A percentile compares a stretch with the other conserved stretches of the same genome.
phyloP scores from a whole-genome alignment of 37 sponge, comb jelly and placozoan species.

The Spongilla lacustris region DNA sequence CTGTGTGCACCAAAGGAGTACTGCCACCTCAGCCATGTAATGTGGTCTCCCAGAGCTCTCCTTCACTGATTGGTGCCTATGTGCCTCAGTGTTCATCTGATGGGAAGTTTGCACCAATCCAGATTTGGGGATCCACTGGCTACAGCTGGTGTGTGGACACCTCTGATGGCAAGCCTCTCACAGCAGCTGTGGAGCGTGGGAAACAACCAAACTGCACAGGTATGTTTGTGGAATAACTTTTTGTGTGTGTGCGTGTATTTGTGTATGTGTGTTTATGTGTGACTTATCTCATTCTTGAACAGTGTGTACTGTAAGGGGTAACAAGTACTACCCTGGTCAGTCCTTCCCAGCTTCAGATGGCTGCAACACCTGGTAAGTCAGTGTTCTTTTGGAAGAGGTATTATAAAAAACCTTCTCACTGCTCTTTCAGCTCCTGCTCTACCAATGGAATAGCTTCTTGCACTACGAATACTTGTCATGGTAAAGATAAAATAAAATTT shows the following conservation, averaged over 20 bases:
- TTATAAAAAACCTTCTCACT: background rate
- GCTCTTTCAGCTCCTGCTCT: background rate
- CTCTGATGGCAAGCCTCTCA: conserved; percentile 34
- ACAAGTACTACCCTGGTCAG: conserved; percentile 16
- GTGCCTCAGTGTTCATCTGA: conserved; percentile 52
- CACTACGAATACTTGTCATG: no score
- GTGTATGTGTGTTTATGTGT: background rate
- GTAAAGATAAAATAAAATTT: no score
- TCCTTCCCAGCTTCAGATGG: conserved; percentile 35
- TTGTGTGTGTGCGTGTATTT: background rate
- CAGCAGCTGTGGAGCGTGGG: background rate
- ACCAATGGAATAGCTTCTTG: conserved; percentile 23
- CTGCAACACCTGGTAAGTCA: conserved; percentile 43
- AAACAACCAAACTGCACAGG: conserved; percentile 9
- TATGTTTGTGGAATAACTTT: background rate
- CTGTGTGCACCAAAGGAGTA: background rate
- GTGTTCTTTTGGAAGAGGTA: background rate
- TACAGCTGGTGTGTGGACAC: conserved; percentile 75
- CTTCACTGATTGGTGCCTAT: conserved; percentile 16
- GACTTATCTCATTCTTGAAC: background rate
- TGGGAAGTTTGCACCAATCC: conserved; percentile 41
- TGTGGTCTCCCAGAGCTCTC: no score
- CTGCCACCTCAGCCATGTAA: background rate
- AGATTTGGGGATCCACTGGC: conserved; percentile 61
- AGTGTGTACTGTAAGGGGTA: conserved; percentile 41